Conservation (phyloP, 1,140 invertebrate species). For the Ruditapes philippinarum region DNA sequence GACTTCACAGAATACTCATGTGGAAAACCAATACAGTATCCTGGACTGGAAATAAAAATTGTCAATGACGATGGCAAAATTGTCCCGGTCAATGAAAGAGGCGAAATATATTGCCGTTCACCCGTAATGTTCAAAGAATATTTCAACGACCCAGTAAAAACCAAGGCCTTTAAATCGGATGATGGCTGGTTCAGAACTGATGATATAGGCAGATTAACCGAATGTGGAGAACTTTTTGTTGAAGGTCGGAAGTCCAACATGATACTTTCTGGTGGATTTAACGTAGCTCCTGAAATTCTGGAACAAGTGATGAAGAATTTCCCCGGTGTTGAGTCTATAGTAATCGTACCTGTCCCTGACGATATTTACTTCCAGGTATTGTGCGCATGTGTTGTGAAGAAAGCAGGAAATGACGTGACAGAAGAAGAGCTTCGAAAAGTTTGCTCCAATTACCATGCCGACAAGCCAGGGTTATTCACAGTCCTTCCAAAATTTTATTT, state of each 20-base stretch:
- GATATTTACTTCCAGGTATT: conserved; percentile 21
- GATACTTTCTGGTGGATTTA: conserved; percentile 17
- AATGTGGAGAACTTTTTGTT: conserved; percentile 57
- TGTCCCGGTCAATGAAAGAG: background rate
- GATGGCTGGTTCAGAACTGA: conserved; percentile 87
- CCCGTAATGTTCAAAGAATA: conserved; percentile 89
- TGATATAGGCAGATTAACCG: conserved; percentile 82
- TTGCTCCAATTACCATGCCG: background rate
- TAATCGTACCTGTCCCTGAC: conserved; percentile 54
- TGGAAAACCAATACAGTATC: background rate
- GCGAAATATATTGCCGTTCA: conserved; percentile 45
- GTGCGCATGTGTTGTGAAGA: conserved; percentile 17
- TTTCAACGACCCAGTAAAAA: conserved; percentile 87
- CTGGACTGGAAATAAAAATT: conserved; percentile 48
- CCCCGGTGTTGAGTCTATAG: conserved; percentile 17
- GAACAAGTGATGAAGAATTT: conserved; percentile 17
- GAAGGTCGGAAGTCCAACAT: background rate
- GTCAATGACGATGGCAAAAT: conserved; percentile 43
- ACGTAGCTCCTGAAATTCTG: conserved; percentile 43
- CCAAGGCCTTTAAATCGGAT: conserved; percentile 82
- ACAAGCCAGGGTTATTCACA: background rate
- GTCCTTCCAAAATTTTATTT: conserved; percentile 22
- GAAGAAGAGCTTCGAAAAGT: background rate
- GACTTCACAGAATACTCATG: background rate
- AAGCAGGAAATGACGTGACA: background rate